A percentile compares a stretch with the other conserved stretches of the same genome.
These are phyloP conservation scores for Calameuta idolon DNA, from an alignment of 2,888 invertebrate species.

Conservation along the genomic window DNA sequence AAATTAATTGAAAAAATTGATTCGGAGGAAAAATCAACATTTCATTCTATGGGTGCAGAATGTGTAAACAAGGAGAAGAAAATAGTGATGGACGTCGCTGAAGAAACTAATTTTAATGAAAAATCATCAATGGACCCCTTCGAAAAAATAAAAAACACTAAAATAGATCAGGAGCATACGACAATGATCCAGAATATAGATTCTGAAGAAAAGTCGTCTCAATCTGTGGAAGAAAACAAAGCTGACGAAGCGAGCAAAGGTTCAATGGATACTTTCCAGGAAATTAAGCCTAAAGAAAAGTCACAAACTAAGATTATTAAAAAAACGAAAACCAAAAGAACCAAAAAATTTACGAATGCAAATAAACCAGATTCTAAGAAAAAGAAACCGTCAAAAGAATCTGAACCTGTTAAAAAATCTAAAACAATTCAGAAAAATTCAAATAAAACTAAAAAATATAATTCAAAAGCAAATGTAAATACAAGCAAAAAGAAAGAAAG, in stretches of 20 bases:
- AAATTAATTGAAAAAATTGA: too few relatives aligned
- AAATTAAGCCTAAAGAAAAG: background rate
- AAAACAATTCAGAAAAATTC: background rate
- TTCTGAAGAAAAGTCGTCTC: background rate
- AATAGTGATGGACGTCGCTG: background rate
- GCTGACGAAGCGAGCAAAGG: too few relatives aligned
- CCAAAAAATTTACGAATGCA: background rate
- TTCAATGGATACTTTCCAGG: background rate
- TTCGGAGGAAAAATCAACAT: too few relatives aligned
- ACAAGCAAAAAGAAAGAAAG: background rate
- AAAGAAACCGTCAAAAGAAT: slow-evolving; percentile 14
- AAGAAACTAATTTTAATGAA: background rate
- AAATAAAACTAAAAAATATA: background rate
- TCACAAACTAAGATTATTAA: background rate
- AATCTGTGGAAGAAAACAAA: background rate
- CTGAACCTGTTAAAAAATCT: background rate
- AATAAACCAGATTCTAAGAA: background rate
- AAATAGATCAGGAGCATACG: background rate
- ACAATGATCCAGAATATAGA: background rate
- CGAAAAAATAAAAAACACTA: background rate
- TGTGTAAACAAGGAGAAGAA: background rate
- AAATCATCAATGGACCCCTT: background rate
- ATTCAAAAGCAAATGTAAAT: background rate
- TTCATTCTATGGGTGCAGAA: too few relatives aligned
- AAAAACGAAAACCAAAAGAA: background rate